These are phyloP conservation scores for Caenorhabditis latens DNA, from an alignment of 1,140 invertebrate genomes.

Conservation along the genomic window DNA sequence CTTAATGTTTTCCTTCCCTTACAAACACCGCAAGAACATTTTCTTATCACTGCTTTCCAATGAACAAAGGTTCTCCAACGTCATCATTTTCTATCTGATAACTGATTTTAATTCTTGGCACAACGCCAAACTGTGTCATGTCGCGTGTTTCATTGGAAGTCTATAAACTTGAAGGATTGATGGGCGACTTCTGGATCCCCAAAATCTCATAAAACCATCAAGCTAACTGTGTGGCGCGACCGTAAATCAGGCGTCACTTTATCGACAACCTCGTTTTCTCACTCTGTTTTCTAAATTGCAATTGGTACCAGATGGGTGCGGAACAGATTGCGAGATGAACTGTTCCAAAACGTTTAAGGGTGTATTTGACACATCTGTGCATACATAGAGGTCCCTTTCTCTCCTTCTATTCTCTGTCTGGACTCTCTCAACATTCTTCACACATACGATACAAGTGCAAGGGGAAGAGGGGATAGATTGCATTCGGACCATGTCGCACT, in stretches of 20 bases:
- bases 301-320: constrained; percentile 46
- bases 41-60: constrained; percentile 4
- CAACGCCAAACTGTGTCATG: constrained; percentile 25
- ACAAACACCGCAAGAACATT: neutral
- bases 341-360: constrained; percentile 44
- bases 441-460: neutral
- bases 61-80: constrained; percentile 47
- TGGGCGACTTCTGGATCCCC: neutral
- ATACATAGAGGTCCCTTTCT: neutral
- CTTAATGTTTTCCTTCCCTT: neutral
- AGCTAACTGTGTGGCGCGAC: constrained; percentile 51
- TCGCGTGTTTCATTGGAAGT: neutral
- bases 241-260: constrained; percentile 49
- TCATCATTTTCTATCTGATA: constrained; percentile 34
- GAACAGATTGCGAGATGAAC: constrained; percentile 34
- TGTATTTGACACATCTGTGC: constrained; percentile 42
- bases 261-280: constrained; percentile 10
- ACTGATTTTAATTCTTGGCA: neutral
- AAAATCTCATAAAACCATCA: constrained; percentile 43
- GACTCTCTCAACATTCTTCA: neutral
- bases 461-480: neutral
- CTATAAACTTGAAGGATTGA: constrained; percentile 54
- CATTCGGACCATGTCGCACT: constrained; percentile 19
- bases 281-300: constrained; percentile 15
- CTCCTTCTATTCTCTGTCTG: neutral